phyloP scores from a whole-genome alignment of 2,888 invertebrate genomes.

The Dugesia japonica region DNA sequence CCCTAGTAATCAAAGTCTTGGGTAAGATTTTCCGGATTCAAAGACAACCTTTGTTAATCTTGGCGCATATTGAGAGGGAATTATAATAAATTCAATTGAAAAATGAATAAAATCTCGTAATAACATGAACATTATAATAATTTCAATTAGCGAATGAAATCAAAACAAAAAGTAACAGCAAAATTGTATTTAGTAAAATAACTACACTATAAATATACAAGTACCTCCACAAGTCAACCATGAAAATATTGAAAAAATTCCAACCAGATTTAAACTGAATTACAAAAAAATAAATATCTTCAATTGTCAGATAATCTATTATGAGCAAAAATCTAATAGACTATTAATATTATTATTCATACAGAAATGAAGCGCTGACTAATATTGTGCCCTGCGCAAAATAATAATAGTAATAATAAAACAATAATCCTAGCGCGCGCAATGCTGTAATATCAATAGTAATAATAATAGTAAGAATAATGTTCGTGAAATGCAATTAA shows the following conservation, averaged over 20 bases:
- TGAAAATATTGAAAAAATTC: slow-evolving; percentile 6
- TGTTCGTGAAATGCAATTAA: background rate
- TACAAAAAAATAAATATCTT: slow-evolving; percentile 20
- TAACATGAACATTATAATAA: no score
- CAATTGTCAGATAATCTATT: slow-evolving; percentile 13
- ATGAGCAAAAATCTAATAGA: slow-evolving; percentile 20
- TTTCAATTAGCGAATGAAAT: no score
- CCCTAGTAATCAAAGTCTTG: no score
- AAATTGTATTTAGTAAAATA: no score
- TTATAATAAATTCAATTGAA: no score
- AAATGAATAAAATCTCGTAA: no score
- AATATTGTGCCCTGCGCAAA: background rate
- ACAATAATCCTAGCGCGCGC: slow-evolving; percentile 1
- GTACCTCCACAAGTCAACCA: slow-evolving; percentile 8
- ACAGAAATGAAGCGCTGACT: slow-evolving; percentile 12
- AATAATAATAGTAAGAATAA: background rate
- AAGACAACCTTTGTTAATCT: no score
- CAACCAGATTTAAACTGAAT: background rate
- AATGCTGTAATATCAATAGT: background rate
- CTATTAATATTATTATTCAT: background rate
- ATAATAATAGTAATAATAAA: slow-evolving; percentile 14
- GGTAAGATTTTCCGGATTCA: no score
- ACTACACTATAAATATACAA: background rate
- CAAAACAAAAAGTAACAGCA: no score
- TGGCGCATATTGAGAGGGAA: no score